Base-by-base conservation (phyloP, 1,140 invertebrate species). In the Kradibia gibbosae region DNA sequence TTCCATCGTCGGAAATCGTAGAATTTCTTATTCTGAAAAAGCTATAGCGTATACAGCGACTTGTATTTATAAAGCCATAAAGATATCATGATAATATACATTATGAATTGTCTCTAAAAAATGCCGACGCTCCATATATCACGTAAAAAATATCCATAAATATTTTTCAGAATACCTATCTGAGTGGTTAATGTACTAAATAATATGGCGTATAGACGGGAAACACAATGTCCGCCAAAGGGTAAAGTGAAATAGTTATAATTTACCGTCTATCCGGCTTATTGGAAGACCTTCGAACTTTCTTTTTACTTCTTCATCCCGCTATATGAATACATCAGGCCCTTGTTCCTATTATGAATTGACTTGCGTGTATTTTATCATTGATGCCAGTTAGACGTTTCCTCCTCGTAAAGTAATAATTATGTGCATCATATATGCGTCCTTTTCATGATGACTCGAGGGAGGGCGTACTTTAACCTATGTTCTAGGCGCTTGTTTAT, bases 371-470 rank as follows among this genome's bases (percentile, higher is more conserved):
- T 31, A 31, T 10, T 62, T 62, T 62, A 62, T 34, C 15, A 31
- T 31, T 17, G 5, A 7, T 34, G 13, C 28, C n/a, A 31, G n/a
- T 0, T 3, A 13, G 17, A 4, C 28, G 60, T 62, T 62, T 62
- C 28, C 60, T 62, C 60, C 60, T 62, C 60, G 31, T 62, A 62
- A 62, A 62, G 28, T 62, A 15, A 15, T 62, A 62, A 62, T 62
- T 62, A 62, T 62, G 60, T 31, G 15, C 17, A 1, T 62, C 60
- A 62, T 62, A 62, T 62, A 28, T 4, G 60, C 15, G 13, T 17
- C 60, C 13, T 10, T 62, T 31, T 34, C 42, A 13, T 45, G 13
- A 45, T 13, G 42, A 13, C 13, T 45, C 7, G 42, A 8, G 42
- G 5, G 42, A 13, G 42, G 42, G 42, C 13, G 60, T 34, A 7